Base-by-base conservation (phyloP, 2,113 vertebrate species). In the Melanerpes formicivorus region DNA sequence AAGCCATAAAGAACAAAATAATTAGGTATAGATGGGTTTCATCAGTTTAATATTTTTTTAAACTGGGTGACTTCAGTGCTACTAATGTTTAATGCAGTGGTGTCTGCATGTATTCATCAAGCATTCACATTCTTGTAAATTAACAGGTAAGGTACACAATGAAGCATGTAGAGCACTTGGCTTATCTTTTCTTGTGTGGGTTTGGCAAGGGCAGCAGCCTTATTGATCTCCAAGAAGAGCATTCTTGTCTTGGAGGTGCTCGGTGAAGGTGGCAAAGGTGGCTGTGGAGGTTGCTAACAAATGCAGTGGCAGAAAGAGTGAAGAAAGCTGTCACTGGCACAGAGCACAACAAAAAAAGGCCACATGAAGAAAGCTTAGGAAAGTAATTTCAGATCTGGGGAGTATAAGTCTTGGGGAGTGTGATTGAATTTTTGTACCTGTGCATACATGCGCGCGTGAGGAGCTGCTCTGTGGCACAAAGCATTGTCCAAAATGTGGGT, bases 41-140 rank as follows among this genome's bases (percentile, higher is more conserved):
- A 34, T 78, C 50, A 14, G n/a, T 86, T 64, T 44, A 46, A 17
- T 88, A 63, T 87, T 77, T 85, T 40, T 85, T 40, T 8, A 50
- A 93, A 54, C 19, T 56, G n/a, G 48, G 62, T 93, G 58, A 30
- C 52, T 88, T 78, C 27, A 26, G 46, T 0, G 0, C 70, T 69
- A 74, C 82, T 80, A 89, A 71, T 80, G 58, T 95, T 94, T 96
- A 85, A 90, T 94, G 92, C 72, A 11, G 1, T 10, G 34, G n/a
- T 75, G 62, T 65, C 66, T 88, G 1, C 78, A 48, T 66, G 23
- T 80, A 56, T 90, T 90, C 26, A 74, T 89, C 90, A 92, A 84
- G 64, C 56, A 30, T 91, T 87, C n/a, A 10, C 7, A 1, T 55
- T 74, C 82, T 67, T 0, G 1, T 86, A 63, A 90, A 75, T 58